Percentiles rank a stretch among this genome's conserved stretches.
phyloP scores from a whole-genome alignment of 1,140 invertebrate species.

The Dreissena polymorpha region DNA sequence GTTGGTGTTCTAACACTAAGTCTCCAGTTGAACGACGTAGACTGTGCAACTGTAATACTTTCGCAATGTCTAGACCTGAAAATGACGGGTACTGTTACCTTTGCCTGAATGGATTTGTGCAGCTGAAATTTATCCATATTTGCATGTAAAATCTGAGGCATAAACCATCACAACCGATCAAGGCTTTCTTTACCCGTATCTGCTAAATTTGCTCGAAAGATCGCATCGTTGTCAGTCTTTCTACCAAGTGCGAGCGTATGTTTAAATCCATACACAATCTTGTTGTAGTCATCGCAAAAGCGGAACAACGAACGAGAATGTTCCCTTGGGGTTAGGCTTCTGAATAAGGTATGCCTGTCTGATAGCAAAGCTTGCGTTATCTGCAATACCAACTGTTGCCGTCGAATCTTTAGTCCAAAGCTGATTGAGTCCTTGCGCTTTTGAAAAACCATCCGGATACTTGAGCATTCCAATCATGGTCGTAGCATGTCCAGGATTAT shows the following conservation, averaged over 20 bases:
- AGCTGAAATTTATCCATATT: slow-evolving; percentile 7
- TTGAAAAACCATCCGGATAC: slow-evolving; percentile 11
- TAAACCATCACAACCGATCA: slow-evolving; percentile 31
- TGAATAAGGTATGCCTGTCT: slow-evolving; percentile 9
- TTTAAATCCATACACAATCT: slow-evolving; percentile 4
- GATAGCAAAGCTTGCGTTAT: slow-evolving; percentile 8
- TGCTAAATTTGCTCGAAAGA: slow-evolving; percentile 5
- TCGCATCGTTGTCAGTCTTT: slow-evolving; percentile 39
- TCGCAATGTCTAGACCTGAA: slow-evolving; percentile 20
- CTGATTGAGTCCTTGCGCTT: background rate
- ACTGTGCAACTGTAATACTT: background rate
- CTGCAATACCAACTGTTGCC: background rate
- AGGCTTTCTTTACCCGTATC: slow-evolving; percentile 30
- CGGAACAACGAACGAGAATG: background rate
- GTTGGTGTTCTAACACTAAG: background rate
- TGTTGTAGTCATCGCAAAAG: background rate
- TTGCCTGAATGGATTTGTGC: slow-evolving; percentile 6
- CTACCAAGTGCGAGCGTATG: background rate
- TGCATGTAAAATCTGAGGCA: slow-evolving; percentile 21
- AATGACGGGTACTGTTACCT: background rate
- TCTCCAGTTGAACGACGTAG: slow-evolving; percentile 4
- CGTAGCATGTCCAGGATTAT: background rate
- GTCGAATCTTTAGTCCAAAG: slow-evolving; percentile 12
- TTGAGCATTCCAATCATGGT: slow-evolving; percentile 1
- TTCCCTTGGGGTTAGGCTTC: slow-evolving; percentile 4